These are phyloP conservation scores for Drosophila kanekoi DNA, from an alignment of 2,888 invertebrate species.

Conservation along the genomic window DNA sequence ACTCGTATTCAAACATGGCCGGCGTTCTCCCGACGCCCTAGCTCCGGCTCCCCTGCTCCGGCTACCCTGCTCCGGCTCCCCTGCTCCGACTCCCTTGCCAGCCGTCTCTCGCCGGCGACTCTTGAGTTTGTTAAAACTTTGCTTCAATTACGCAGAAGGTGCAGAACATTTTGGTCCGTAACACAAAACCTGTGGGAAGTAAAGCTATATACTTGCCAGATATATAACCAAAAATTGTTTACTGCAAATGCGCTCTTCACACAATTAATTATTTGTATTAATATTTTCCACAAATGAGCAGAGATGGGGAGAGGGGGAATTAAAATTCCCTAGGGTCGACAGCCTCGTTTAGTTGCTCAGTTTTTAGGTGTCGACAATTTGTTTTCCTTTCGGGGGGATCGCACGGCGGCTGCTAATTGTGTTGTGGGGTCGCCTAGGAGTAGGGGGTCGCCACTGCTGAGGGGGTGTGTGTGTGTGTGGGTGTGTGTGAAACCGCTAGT, in stretches of 20 bases:
- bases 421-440: constrained; percentile 11
- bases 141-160: constrained; percentile 69
- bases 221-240: constrained; percentile 37
- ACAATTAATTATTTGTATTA: constrained; percentile 70
- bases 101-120: background rate
- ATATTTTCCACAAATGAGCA: constrained; percentile 45
- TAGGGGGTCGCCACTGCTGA: background rate
- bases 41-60: constrained; percentile 1
- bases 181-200: constrained; percentile 76
- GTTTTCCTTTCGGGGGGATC: constrained; percentile 45
- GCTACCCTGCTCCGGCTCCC: background rate
- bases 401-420: constrained; percentile 46
- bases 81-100: background rate
- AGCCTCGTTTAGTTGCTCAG: constrained; percentile 8
- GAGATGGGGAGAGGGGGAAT: no score
- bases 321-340: constrained; percentile 21
- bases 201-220: constrained; percentile 64
- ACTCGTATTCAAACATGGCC: constrained; percentile 76
- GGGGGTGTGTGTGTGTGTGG: constrained; percentile 41
- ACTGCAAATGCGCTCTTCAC: constrained; percentile 54
- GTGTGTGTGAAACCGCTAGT: constrained; percentile 77
- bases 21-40: constrained; percentile 31
- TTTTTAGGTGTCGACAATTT: constrained; percentile 69
- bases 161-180: constrained; percentile 55
- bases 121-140: constrained; percentile 34